Evolutionary conservation across 2,113 vertebrate species (phyloP).

Genomic region (Ptilorrhoa leucosticta): DNA sequence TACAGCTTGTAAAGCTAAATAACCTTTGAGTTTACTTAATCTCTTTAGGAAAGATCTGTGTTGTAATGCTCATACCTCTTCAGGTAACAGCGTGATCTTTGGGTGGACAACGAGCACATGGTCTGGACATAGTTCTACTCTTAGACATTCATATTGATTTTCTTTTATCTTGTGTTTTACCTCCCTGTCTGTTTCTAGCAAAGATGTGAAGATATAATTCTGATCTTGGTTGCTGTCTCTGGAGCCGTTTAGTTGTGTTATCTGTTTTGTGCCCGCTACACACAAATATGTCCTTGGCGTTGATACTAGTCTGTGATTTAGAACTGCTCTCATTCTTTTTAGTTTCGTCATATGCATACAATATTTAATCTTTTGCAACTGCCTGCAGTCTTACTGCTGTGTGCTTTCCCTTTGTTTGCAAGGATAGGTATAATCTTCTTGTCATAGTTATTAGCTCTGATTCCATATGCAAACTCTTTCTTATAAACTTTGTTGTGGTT

Average conservation of each 20-base stretch:
- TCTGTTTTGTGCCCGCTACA: neutral
- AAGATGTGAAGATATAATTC: neutral
- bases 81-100: neutral
- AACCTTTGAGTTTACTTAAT: neutral
- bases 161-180: neutral
- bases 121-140: neutral
- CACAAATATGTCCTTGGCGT: neutral
- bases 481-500: neutral
- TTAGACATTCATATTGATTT: neutral
- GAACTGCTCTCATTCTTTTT: neutral
- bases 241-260: neutral
- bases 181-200: neutral
- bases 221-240: neutral
- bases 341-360: neutral
- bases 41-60: neutral
- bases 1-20: neutral
- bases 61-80: neutral
- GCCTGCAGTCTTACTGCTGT: neutral
- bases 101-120: neutral
- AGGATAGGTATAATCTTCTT: neutral
- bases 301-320: neutral
- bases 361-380: neutral
- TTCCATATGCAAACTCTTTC: neutral
- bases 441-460: neutral
- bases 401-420: neutral